Evolutionary conservation across 2,888 invertebrate species (phyloP).

Genomic region (Drosophila putrida): DNA sequence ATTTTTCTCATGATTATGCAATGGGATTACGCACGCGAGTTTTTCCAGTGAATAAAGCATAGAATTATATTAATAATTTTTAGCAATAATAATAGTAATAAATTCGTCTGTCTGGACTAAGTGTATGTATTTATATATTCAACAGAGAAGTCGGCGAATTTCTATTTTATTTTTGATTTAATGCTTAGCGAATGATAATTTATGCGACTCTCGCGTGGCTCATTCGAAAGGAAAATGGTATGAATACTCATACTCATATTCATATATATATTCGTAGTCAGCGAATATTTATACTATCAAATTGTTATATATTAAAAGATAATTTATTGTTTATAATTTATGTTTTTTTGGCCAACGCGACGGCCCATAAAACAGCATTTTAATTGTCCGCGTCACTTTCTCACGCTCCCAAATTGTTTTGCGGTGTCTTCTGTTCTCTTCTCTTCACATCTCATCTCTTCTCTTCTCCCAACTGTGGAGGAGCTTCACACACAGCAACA

Average conservation of each 20-base stretch:
- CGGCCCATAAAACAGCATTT: slow-evolving; percentile 74
- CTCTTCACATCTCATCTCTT: not conserved
- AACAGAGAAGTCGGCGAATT: slow-evolving; percentile 49
- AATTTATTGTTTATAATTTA: slow-evolving; percentile 78
- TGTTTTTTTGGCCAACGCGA: slow-evolving; percentile 53
- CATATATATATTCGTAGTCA: slow-evolving; percentile 7
- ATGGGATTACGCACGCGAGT: slow-evolving; percentile 51
- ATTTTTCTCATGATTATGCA: slow-evolving; percentile 47
- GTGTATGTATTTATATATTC: slow-evolving; percentile 31
- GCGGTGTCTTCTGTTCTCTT: slow-evolving; percentile 32
- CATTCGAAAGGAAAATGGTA: slow-evolving; percentile 45
- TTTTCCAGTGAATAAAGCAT: slow-evolving; percentile 38
- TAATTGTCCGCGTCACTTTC: slow-evolving; percentile 74
- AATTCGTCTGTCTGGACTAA: slow-evolving; percentile 23
- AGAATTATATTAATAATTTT: slow-evolving; percentile 21
- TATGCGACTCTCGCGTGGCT: slow-evolving; percentile 75
- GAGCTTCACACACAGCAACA: slow-evolving; percentile 22
- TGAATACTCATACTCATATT: not conserved
- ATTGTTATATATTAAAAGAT: slow-evolving; percentile 70
- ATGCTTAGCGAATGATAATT: slow-evolving; percentile 71
- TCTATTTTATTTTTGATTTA: slow-evolving; percentile 58
- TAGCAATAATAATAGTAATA: slow-evolving; percentile 40
- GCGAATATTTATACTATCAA: slow-evolving; percentile 51
- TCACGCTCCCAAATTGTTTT: slow-evolving; percentile 76
- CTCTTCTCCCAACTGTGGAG: slow-evolving; percentile 12